Conservation (phyloP, 2,113 vertebrate genomes). For the Thinocorus orbignyianus region DNA sequence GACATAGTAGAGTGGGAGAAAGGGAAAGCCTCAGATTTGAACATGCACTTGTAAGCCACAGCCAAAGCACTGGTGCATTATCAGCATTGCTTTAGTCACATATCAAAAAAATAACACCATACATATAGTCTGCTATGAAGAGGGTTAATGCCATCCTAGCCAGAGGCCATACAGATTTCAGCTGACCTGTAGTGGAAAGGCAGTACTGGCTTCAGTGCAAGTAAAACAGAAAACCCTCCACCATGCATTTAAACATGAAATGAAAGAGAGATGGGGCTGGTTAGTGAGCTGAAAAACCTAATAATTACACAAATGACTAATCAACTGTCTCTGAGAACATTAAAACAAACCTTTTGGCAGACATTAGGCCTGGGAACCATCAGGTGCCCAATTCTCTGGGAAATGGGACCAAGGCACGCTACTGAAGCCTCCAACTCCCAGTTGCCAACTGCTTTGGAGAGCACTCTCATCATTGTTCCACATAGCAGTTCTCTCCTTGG, state of each 20-base stretch:
- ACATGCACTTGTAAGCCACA: not conserved
- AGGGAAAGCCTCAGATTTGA: not conserved
- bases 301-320: not conserved
- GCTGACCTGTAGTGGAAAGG: not conserved
- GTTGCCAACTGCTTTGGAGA: not conserved
- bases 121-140: not conserved
- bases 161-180: not conserved
- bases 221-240: not conserved
- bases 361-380: not conserved
- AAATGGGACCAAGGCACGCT: not conserved
- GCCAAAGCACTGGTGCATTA: not conserved
- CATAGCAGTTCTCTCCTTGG: not conserved
- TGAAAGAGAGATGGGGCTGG: not conserved
- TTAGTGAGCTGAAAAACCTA: not conserved
- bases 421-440: not conserved
- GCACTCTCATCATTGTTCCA: not conserved
- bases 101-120: not conserved
- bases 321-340: not conserved
- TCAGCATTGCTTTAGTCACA: not conserved
- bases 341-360: not conserved
- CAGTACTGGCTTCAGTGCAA: not conserved
- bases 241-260: not conserved
- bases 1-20: not conserved
- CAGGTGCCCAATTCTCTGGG: not conserved
- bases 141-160: not conserved